Base-by-base conservation (phyloP, 2,113 vertebrate genomes). In the Muntiacus muntjak region DNA sequence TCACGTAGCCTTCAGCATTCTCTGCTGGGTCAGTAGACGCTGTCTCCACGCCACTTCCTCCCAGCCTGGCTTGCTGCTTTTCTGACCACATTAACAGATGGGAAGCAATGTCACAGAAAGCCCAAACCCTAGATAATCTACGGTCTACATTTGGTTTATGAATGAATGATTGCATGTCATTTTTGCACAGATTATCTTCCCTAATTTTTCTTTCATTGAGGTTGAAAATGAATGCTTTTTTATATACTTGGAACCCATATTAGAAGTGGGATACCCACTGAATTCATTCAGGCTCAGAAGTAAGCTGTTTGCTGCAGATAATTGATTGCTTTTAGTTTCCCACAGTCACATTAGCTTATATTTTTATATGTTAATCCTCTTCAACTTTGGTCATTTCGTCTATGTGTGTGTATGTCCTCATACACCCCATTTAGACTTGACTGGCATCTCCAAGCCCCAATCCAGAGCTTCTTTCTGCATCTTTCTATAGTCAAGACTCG, bases 291-390 rank as follows among this genome's bases (percentile, higher is more conserved):
- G 43, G 62, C 55, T 94, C 55, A 87, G 92, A 86, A 91, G 15
- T 71, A 71, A 71, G n/a, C 19, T 23, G 57, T 97, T 89, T 89
- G 60, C 60, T 89, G 52, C 62, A 94, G 67, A 58, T 91, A 62
- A 88, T 25, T 54, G 94, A 62, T 83, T 43, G 93, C 92, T 96
- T 95, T 98, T 95, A 91, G 95, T 97, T 96, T 28, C 78, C 57
- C 8, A 3, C 79, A 84, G 85, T 88, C 88, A 87, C 86, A 89
- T 95, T 94, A 87, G 74, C 21, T 94, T 86, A 10, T 64, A 50
- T 82, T 97, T 97, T 96, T 97, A 45, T 82, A 89, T 36, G 21
- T 91, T 97, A 97, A 97, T 93, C 94, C 86, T 94, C 74, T 89
- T 92, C 91, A 89, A 10, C 47, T 88, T 58, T 55, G 82, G 55